Evolutionary conservation across 2,797 vertebrate species (phyloP), one percentile per base, ranked within the genome.

Genomic region (Hybognathus amarus): DNA sequence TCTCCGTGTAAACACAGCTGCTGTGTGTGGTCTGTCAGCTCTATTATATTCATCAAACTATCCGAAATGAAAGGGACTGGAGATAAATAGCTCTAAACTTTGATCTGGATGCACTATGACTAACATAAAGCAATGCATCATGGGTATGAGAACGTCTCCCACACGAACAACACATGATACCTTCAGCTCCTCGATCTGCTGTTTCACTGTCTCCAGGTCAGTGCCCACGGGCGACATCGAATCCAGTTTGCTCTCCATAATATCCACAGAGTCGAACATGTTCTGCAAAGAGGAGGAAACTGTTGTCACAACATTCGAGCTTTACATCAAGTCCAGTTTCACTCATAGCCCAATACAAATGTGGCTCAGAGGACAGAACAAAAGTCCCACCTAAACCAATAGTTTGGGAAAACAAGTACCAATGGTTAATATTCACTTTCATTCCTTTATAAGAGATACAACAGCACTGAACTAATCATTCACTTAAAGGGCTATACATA

Each of bases 181-280:
- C 97, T 99, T 99, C 63, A 98, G 96, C 81, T 99, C 98, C 33
- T 94, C 95, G 11, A 98, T 99, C 93, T 99, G 98, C 88, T 99
- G 97, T 89, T 99, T 99, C 85, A 99, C 98, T 22, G 97, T 99
- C 91, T 98, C 97, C 90, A 99, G 94, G 89, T 99, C 98, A 59
- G 98, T 99, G 93, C 98, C 98, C 18, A 99, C 96, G 17, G 98
- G 96, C 74, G 97, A 95, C 98, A 99, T 97, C 4, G 96, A 95
- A 89, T 97, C 96, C 93, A 99, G 94, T 93, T 98, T 99, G 90
- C 93, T 92, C 85, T 96, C 97, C 85, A 98, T 94, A 89, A 99
- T 98, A 91, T 99, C 98, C 83, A 99, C 96, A 96, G 97, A 99
- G 94, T 99, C 98, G 90, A 99, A 99, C 92, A 99, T 92, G 80